Conservation (phyloP, 1,140 invertebrate species). For the Drosophila pruinosa region DNA sequence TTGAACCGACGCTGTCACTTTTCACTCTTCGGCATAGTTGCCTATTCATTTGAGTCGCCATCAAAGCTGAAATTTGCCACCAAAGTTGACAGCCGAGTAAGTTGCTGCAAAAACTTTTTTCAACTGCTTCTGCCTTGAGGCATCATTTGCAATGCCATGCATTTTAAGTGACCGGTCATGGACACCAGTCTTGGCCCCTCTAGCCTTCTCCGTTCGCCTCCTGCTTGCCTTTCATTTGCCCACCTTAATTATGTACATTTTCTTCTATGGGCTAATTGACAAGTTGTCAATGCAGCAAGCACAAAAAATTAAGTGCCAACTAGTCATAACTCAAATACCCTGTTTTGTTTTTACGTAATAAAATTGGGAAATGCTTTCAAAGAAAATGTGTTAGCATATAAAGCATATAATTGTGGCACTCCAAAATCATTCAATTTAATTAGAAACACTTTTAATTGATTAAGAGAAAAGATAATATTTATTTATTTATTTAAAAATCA, state of each 20-base stretch:
- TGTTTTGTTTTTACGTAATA: too few species aligned
- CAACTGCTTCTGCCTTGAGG: constrained; percentile 31
- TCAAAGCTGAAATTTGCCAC: constrained; percentile 29
- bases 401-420: too few species aligned
- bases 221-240: background rate
- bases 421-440: too few species aligned
- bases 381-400: too few species aligned
- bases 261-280: constrained; percentile 46
- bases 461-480: too few species aligned
- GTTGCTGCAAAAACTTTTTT: constrained; percentile 10
- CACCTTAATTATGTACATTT: constrained; percentile 54
- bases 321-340: background rate
- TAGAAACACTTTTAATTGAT: too few species aligned
- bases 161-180: constrained; percentile 54
- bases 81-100: constrained; percentile 18
- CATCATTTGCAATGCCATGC: constrained; percentile 42
- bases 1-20: constrained; percentile 29
- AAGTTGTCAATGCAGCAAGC: constrained; percentile 7
- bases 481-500: too few species aligned
- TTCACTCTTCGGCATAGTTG: constrained; percentile 19
- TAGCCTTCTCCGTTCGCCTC: background rate
- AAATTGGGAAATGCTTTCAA: too few species aligned
- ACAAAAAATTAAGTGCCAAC: background rate
- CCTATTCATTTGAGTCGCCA: constrained; percentile 31
- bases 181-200: constrained; percentile 1